A percentile compares a stretch with the other conserved stretches of the same genome.
These are phyloP conservation scores for Lycopodina hypogea DNA, from an alignment of 37 sponge, comb jelly and placozoan species.

Conservation along the genomic window DNA sequence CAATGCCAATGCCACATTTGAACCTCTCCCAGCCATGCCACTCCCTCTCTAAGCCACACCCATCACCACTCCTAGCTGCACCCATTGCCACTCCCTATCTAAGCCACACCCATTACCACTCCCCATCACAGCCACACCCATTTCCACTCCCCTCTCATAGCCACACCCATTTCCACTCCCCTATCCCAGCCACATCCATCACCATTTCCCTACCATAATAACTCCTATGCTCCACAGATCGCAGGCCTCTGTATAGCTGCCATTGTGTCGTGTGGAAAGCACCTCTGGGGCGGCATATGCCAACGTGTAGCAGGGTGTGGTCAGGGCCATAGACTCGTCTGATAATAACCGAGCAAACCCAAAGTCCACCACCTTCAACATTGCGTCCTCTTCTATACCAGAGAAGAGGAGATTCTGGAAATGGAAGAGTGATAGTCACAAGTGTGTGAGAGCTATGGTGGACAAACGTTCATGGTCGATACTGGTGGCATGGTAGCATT, in stretches of 20 bases:
- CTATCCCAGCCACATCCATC: too few relatives aligned
- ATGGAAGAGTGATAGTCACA: neutral
- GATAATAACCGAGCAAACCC: constrained; percentile 85
- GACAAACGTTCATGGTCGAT: neutral
- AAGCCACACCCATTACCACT: too few relatives aligned
- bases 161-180: too few relatives aligned
- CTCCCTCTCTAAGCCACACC: too few relatives aligned
- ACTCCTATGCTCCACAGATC: constrained; percentile 97
- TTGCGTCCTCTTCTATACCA: constrained; percentile 25
- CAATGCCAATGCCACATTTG: too few relatives aligned
- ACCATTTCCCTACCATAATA: constrained; percentile 63
- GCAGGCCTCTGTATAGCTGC: constrained; percentile 88
- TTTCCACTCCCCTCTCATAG: too few relatives aligned
- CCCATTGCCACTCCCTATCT: too few relatives aligned
- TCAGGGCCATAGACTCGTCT: constrained; percentile 57
- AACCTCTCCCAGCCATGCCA: too few relatives aligned
- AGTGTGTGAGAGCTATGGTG: neutral
- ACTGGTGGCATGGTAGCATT: neutral
- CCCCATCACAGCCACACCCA: too few relatives aligned
- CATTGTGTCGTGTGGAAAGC: constrained; percentile 33
- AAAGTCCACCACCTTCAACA: constrained; percentile 86
- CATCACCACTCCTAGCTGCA: too few relatives aligned
- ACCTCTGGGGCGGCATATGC: constrained; percentile 97
- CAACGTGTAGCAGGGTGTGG: constrained; percentile 94
- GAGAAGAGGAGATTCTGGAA: constrained; percentile 81